Evolutionary conservation across 2,797 vertebrate genomes (phyloP), one percentile per base, ranked within the genome.

Genomic region (Propithecus deckenii): DNA sequence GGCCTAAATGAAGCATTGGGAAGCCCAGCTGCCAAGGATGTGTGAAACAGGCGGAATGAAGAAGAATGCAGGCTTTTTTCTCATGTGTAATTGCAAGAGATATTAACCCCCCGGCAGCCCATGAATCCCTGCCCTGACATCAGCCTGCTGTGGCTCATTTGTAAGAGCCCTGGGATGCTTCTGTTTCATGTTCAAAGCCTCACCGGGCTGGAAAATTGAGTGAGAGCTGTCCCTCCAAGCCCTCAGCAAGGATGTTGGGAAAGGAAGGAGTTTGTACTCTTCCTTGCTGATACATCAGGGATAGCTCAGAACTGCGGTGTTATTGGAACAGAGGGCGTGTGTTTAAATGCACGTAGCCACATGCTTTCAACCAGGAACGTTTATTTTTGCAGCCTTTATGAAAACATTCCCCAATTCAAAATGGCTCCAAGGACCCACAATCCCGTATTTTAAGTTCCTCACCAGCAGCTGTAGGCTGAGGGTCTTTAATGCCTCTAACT

Each of bases 1-100:
- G 97, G 96, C 96, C 96, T 98, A 96, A 98, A 97, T 97, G 97
- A 96, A 96, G 98, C 96, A 96, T 98, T 85, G 92, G 97, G 96
- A 91, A 90, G 61, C 91, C 96, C 97, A 98, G 98, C 97, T 97
- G 98, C 97, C 95, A 76, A 81, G 76, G 95, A 55, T 88, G 93
- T 96, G 95, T 87, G 94, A 90, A 96, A 30, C 72, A 75, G 96
- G 96, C 83, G 0, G 79, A 79, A n/a, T 50, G 61, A 76, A 85
- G 92, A 97, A 97, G 97, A 98, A 97, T 90, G 93, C 59, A 7
- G 84, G 84, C 93, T 96, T 96, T 98, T 97, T 96, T 71, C 96
- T 86, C 81, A 87, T 43, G 74, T 86, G 91, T 81, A 96, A 96
- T 96, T 92, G 97, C 96, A 86, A 81, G 94, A 90, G 93, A 90